Conservation (phyloP, 92 coral and sea anemone genomes). For the Actinostola sp. region DNA sequence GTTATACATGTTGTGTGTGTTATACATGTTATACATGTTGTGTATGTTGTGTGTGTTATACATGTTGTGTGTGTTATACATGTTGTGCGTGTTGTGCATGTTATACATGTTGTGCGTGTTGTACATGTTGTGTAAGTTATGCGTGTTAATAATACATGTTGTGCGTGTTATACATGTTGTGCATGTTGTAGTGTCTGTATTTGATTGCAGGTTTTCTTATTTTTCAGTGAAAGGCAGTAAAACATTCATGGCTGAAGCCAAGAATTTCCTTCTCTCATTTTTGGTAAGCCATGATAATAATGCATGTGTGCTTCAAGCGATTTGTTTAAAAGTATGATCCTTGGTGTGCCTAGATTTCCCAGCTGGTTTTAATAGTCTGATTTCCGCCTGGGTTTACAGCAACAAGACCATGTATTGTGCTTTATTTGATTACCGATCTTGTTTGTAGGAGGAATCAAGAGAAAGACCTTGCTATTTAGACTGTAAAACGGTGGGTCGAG, state of each 20-base stretch:
- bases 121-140: too few species aligned
- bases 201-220: not conserved
- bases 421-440: not conserved
- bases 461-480: constrained; percentile 32
- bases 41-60: too few species aligned
- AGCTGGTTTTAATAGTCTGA: not conserved
- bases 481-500: constrained; percentile 69
- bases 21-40: too few species aligned
- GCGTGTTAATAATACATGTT: too few species aligned
- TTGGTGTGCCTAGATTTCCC: too few species aligned
- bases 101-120: too few species aligned
- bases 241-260: constrained; percentile 80
- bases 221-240: constrained; percentile 78
- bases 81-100: too few species aligned
- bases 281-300: constrained; percentile 50
- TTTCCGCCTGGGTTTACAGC: not conserved
- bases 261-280: constrained; percentile 73
- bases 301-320: not conserved
- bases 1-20: too few species aligned
- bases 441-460: constrained; percentile 66
- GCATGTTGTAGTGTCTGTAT: too few species aligned
- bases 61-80: too few species aligned
- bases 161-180: too few species aligned
- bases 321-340: too few species aligned
- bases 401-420: not conserved